phyloP scores from a whole-genome alignment of 2,113 vertebrate species.

The Datnioides undecimradiatus region DNA sequence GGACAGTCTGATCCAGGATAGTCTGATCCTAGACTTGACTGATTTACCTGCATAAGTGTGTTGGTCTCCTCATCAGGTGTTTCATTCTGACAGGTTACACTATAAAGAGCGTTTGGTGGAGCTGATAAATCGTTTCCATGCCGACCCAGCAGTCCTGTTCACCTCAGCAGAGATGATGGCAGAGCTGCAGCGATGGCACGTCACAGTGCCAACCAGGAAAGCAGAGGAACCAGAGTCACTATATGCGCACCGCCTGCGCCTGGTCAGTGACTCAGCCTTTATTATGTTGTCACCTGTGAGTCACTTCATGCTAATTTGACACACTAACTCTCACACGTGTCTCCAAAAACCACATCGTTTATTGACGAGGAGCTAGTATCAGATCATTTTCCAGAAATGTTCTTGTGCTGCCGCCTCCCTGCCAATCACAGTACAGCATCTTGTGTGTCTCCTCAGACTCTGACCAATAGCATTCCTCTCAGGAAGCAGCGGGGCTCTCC shows the following conservation, averaged over 20 bases:
- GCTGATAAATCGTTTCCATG: constrained; percentile 71
- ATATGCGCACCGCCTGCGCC: constrained; percentile 70
- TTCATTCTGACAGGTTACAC: constrained; percentile 70
- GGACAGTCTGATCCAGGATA: neutral
- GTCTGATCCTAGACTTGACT: no score
- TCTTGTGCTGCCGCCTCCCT: no score
- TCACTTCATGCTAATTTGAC: no score
- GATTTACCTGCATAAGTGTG: neutral
- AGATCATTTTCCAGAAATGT: no score
- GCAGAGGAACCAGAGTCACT: constrained; percentile 58
- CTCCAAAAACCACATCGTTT: no score
- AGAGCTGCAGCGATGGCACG: constrained; percentile 77
- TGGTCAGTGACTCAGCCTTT: constrained; percentile 77
- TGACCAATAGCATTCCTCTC: constrained; percentile 67
- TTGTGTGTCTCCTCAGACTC: constrained; percentile 60
- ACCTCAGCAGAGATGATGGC: constrained; percentile 62
- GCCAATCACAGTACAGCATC: constrained; percentile 22
- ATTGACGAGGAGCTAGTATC: no score
- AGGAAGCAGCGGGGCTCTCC: neutral
- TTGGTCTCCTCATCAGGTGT: neutral
- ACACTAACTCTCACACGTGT: no score
- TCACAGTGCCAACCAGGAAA: constrained; percentile 59
- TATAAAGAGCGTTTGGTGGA: constrained; percentile 84
- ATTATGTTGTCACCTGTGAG: no score
- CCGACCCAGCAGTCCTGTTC: constrained; percentile 79